Evolutionary conservation across 2,113 vertebrate species (phyloP).

Genomic region (Campylomormyrus tamandua): DNA sequence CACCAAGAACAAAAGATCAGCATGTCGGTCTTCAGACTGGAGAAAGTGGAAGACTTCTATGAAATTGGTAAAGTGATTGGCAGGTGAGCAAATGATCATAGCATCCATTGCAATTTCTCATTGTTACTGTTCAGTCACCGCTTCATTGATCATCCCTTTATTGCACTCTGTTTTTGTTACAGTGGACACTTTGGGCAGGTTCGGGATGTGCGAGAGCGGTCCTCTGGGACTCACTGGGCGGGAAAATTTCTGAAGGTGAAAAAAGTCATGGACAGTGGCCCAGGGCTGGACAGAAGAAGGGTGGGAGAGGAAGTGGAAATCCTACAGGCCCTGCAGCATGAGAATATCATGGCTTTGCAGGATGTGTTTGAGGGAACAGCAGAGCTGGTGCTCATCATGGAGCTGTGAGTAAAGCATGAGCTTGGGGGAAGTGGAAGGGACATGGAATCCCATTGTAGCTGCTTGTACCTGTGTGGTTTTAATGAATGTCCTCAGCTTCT

Average conservation of each 20-base stretch:
- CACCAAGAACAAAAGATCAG: not conserved
- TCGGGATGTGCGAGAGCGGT: constrained; percentile 49
- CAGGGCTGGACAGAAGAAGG: constrained; percentile 47
- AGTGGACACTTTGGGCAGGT: constrained; percentile 70
- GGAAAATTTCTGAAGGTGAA: constrained; percentile 61
- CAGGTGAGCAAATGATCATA: constrained; percentile 51
- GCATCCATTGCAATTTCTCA: not conserved
- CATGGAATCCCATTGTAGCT: not conserved
- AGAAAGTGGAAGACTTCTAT: constrained; percentile 72
- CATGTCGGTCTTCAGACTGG: constrained; percentile 51
- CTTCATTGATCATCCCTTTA: not conserved
- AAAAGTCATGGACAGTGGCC: constrained; percentile 46
- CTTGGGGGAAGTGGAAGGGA: not conserved
- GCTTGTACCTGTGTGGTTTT: not conserved
- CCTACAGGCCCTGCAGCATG: constrained; percentile 58
- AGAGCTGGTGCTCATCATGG: constrained; percentile 66
- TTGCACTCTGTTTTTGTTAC: not conserved
- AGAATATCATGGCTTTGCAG: constrained; percentile 57
- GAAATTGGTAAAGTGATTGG: constrained; percentile 69
- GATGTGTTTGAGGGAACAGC: constrained; percentile 65
- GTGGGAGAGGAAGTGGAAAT: constrained; percentile 63
- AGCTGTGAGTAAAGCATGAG: constrained; percentile 60
- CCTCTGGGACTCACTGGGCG: constrained; percentile 49
- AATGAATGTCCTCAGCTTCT: not conserved
- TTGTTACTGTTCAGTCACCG: not conserved